A percentile compares a stretch with the other conserved stretches of the same genome.
Evolutionary conservation across 2,888 invertebrate genomes (phyloP).

Genomic region (Hyposoter didymator): DNA sequence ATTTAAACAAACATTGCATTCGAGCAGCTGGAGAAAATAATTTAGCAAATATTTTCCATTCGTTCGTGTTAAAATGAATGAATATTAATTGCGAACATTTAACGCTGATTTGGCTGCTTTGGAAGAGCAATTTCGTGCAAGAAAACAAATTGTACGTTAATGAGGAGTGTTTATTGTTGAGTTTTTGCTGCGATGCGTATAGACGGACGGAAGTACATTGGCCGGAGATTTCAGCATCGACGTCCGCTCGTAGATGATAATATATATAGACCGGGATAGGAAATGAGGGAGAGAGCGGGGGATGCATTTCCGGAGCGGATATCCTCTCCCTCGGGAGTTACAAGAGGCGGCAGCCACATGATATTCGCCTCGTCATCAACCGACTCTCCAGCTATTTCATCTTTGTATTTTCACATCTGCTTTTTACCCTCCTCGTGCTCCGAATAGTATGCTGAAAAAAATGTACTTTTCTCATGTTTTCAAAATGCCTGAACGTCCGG

Average conservation of each 20-base stretch:
- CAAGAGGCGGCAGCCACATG: constrained; percentile 72
- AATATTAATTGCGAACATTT: no score
- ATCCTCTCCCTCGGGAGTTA: constrained; percentile 79
- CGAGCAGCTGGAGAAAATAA: no score
- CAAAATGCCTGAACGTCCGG: not conserved
- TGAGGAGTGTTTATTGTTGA: not conserved
- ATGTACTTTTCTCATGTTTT: not conserved
- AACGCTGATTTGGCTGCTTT: no score
- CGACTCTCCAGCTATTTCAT: constrained; percentile 7
- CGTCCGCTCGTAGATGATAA: constrained; percentile 45
- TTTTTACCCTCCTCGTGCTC: not conserved
- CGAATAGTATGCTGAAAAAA: not conserved
- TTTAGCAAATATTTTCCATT: no score
- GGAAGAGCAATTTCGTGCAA: not conserved
- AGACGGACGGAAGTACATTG: constrained; percentile 22
- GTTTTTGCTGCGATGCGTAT: not conserved
- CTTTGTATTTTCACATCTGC: constrained; percentile 25
- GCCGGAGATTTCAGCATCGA: constrained; percentile 43
- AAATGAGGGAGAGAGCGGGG: constrained; percentile 68
- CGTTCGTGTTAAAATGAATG: no score
- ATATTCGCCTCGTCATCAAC: constrained; percentile 74
- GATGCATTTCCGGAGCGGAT: constrained; percentile 82
- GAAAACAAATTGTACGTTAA: not conserved
- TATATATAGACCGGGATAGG: constrained; percentile 50
- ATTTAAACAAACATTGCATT: no score